Evolutionary conservation across 2,113 vertebrate species (phyloP), one percentile per base, ranked within the genome.

Genomic region (Sinosuthora webbiana): DNA sequence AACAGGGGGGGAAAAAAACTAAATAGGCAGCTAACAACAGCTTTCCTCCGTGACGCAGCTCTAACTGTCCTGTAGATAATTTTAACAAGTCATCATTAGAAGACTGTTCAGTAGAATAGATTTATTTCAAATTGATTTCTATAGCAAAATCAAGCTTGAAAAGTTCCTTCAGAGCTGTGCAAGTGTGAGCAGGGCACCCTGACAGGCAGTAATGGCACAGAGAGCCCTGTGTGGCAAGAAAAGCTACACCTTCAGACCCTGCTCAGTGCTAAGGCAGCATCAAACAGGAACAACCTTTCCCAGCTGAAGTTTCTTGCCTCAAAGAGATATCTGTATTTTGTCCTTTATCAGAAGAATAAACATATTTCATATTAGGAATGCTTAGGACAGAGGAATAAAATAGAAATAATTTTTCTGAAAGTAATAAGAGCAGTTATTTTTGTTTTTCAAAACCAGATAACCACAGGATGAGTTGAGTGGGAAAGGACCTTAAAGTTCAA

Each of bases 161-260:
- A 59, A 81, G 12, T 7, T 22, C 27, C 16, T 41, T 64, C n/a
- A 23, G 56, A 65, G 65, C 12, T 56, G 28, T 8, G 18, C 7
- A 44, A 60, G 45, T 17, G 27, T 9, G 39, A 47, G 57, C 28
- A 52, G 63, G 68, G 31, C 7, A 15, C 5, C 35, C 39, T 28
- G 56, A 7, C 23, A 31, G 19, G 27, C 4, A 3, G 8, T 5
- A 13, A 31, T 15, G 28, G 42, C 57, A 20, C 1, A 0, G 33
- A 47, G 47, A n/a, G 11, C 7, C 17, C 35, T 9, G 39, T 3
- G 5, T 21, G 19, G 19, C 57, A 62, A 19, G 9, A 64, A 11
- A 33, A 83, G 7, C 4, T 9, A 41, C 1, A 1, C 37, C 22
- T 27, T 21, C 35, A n/a, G 41, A 17, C 2, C 10, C 3, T 0